Base-by-base conservation (phyloP, 2,113 vertebrate species). In the Stomatorhinus ivindoensis region DNA sequence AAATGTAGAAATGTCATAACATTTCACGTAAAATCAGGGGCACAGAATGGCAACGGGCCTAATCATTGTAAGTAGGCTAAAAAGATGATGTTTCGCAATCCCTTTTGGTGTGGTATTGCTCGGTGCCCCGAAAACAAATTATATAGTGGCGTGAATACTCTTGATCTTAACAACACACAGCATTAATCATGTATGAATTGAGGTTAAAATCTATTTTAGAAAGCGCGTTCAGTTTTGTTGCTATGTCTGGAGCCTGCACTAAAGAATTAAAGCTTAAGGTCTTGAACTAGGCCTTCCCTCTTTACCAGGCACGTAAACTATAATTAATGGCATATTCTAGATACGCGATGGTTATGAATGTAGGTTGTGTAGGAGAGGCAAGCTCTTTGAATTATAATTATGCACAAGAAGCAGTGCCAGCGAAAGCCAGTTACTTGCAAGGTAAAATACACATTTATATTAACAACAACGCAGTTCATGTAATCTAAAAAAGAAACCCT, bases 171-270 rank as follows among this genome's bases (percentile, higher is more conserved):
- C 50, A 87, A 86, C 42, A 86, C 83, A 27, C 10, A 48, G 47
- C 44, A 86, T 86, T 86, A 86, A 86, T 86, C 44, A 50, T 86
- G 83, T 50, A 27, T 86, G 83, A 86, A 86, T 48, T 86, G 83
- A 50, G 83, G 83, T 86, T 86, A 86, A 86, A 86, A 86, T 86
- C 83, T 86, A 86, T 86, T 86, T 80, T 80, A 48, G 47, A 86
- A 31, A 86, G 44, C 83, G 17, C 44, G 44, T 86, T 86, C 47
- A 48, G 47, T 48, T 86, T 86, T 86, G 83, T 86, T 86, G n/a
- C 44, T 86, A 86, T 86, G 47, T 48, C 24, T 50, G 24, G 83
- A 86, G 83, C 83, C 50, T 10, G 47, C 83, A 48, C 24, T 86
- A 86, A 85, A 44, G 83, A 50, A 86, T 86, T 86, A 47, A 80